Base-by-base conservation (phyloP, 1,140 invertebrate species). In the Alviniconcha marisindica region DNA sequence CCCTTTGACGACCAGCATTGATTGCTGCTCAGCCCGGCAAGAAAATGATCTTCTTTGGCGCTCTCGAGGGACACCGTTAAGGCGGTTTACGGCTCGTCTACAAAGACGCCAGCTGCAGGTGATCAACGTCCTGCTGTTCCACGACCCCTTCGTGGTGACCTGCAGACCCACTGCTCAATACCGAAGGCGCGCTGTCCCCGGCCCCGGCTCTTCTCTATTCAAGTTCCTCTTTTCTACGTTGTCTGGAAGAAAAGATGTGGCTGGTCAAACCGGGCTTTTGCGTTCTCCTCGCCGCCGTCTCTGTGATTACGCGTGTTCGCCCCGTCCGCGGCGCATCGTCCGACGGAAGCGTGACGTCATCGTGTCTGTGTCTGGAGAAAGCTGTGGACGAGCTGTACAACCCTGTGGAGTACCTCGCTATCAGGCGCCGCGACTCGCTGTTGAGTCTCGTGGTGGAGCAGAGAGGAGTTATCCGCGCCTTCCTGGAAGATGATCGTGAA, bases 311-410 rank as follows among this genome's bases (percentile, higher is more conserved):
- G 40, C 40, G 14, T 40, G n/a, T 76, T 3, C 28, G 3, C 10
- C 1, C 24, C 10, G 33, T 14, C 40, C 3, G 24, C 10, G 73
- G 28, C 40, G 12, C 21, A 12, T 21, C 42, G 2, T n/a, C 48
- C 44, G n/a, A 51, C n/a, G 36, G 3, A 4, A 71, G 7, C 66
- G 40, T 28, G 42, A 51, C 73, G 42, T 76, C 36, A 10, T 18
- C 77, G 33, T 80, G 78, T 60, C 44, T 66, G 31, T 80, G 78
- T 66, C 56, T 80, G 78, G 36, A 80, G 78, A 80, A 80, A 80
- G 56, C 44, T 33, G 36, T 69, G 36, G 56, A 66, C 10, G 33
- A 44, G 15, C 78, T 80, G 10, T 60, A 66, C 56, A 80, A 66
- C 60, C 78, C 78, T 24, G 78, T 80, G 36, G 78, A 80, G 31